These are phyloP conservation scores for Sepiola atlantica DNA, from an alignment of 2,888 invertebrate genomes.

Conservation along the genomic window DNA sequence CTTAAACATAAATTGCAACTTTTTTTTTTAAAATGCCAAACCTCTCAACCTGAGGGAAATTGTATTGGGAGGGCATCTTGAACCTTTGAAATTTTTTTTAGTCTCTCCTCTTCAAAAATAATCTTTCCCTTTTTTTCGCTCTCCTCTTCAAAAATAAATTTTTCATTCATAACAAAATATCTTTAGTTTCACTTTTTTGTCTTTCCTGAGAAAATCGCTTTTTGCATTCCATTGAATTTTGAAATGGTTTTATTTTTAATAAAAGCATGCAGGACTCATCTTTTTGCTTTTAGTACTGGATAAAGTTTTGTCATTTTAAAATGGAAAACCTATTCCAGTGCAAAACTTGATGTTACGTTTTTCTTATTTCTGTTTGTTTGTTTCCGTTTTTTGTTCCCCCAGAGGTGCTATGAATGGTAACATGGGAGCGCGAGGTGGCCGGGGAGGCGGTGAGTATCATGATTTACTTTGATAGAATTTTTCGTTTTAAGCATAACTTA, in stretches of 20 bases:
- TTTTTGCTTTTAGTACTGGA: not conserved
- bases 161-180: not conserved
- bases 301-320: not conserved
- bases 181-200: not conserved
- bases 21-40: not conserved
- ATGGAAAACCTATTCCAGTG: not conserved
- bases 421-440: slow-evolving; percentile 43
- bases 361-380: not conserved
- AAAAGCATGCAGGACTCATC: not conserved
- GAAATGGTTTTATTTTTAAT: not conserved
- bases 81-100: not conserved
- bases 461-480: not conserved
- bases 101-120: not conserved
- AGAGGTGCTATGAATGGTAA: slow-evolving; percentile 52
- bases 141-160: not conserved
- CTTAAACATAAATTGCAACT: not conserved
- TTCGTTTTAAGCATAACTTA: not conserved
- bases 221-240: not conserved
- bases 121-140: not conserved
- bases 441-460: slow-evolving; percentile 33
- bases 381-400: slow-evolving; percentile 52
- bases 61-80: not conserved
- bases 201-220: not conserved
- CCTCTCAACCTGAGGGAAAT: too few species aligned
- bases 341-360: not conserved